Conservation (phyloP, 2,888 invertebrate genomes). For the Andrena marginata region DNA sequence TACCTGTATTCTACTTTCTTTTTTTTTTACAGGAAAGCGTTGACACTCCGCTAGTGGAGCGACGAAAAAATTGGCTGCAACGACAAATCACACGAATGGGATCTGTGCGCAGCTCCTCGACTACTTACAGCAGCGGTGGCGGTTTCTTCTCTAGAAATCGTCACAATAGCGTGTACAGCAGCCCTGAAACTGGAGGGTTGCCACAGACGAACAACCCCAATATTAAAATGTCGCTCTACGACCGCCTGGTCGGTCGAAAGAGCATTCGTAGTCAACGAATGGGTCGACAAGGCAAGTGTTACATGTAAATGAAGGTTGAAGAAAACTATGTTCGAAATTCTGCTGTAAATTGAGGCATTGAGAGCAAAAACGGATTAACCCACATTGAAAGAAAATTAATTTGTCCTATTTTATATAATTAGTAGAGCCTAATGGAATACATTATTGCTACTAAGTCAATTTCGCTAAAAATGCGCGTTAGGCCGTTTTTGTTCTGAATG, state of each 20-base stretch:
- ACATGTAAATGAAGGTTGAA: neutral
- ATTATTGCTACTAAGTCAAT: too few relatives aligned
- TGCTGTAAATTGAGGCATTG: too few relatives aligned
- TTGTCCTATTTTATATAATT: too few relatives aligned
- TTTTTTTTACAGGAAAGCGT: constrained; percentile 88
- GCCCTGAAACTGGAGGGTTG: constrained; percentile 85
- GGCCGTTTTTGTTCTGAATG: too few relatives aligned
- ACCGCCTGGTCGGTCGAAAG: constrained; percentile 92
- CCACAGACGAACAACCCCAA: constrained; percentile 83
- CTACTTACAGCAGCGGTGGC: constrained; percentile 92
- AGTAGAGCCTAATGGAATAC: too few relatives aligned
- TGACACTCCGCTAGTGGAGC: constrained; percentile 94
- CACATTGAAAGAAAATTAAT: too few relatives aligned
- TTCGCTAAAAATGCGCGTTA: too few relatives aligned
- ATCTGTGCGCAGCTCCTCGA: constrained; percentile 92
- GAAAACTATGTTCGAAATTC: too few relatives aligned
- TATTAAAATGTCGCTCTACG: constrained; percentile 93
- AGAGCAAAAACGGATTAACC: too few relatives aligned
- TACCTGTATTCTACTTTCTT: neutral
- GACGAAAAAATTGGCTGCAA: constrained; percentile 95
- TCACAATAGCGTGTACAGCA: constrained; percentile 90
- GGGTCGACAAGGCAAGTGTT: constrained; percentile 87
- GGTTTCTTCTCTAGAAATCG: constrained; percentile 92
- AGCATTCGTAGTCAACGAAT: constrained; percentile 90
- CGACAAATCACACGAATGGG: constrained; percentile 95